A percentile compares a stretch with the other conserved stretches of the same genome.
Evolutionary conservation across 2,113 vertebrate genomes (phyloP).

Genomic region (Rhinolophus ferrumequinum): DNA sequence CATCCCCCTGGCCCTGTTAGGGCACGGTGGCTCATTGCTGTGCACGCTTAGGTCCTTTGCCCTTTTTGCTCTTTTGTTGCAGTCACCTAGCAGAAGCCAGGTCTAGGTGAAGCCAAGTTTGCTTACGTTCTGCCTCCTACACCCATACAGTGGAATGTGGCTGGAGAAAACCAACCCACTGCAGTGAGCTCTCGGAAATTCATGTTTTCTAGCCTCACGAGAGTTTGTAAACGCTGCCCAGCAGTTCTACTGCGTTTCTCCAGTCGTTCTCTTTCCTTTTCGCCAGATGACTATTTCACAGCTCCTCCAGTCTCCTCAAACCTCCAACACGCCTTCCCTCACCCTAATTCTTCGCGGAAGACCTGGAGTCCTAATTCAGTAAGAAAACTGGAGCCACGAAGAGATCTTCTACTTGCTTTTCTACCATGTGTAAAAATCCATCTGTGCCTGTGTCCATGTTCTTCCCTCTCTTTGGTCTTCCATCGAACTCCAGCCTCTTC

Average conservation of each 20-base stretch:
- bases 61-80: not conserved
- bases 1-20: not conserved
- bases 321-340: not conserved
- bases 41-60: not conserved
- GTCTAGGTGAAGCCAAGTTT: not conserved
- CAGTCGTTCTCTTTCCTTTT: not conserved
- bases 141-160: not conserved
- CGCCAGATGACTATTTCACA: not conserved
- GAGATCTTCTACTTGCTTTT: not conserved
- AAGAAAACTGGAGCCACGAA: not conserved
- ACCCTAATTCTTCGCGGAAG: not conserved
- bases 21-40: not conserved
- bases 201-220: not conserved
- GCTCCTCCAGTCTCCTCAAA: not conserved
- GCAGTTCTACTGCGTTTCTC: not conserved
- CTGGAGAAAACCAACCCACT: not conserved
- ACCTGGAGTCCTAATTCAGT: not conserved
- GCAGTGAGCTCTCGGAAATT: not conserved
- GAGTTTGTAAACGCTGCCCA: not conserved
- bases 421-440: not conserved
- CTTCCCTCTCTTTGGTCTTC: not conserved
- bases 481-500: not conserved
- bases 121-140: not conserved
- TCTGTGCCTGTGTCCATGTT: not conserved
- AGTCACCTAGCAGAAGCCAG: not conserved